Evolutionary conservation across 2,888 invertebrate genomes (phyloP).

Genomic region (Mimas tiliae): DNA sequence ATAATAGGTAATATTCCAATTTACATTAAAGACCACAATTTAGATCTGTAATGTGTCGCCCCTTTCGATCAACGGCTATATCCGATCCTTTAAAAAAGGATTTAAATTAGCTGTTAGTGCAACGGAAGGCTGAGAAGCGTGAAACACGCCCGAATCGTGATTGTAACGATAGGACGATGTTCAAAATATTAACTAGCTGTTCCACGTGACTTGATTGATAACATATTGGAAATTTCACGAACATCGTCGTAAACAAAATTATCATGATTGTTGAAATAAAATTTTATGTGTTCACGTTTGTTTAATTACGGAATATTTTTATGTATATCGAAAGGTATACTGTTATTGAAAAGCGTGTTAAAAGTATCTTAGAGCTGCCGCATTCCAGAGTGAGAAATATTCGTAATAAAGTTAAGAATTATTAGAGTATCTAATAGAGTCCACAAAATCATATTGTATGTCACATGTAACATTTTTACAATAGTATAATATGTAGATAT

Average conservation of each 20-base stretch:
- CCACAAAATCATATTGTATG: too few relatives aligned
- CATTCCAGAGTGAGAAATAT: background rate
- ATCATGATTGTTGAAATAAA: conserved; percentile 8
- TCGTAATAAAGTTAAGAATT: background rate
- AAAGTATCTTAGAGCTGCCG: background rate
- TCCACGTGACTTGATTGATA: background rate
- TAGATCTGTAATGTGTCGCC: background rate
- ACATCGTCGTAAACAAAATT: background rate
- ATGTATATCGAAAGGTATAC: conserved; percentile 25
- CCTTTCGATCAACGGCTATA: conserved; percentile 9
- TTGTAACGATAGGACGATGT: background rate
- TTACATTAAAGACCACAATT: background rate
- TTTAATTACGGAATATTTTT: conserved; percentile 2
- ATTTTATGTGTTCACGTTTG: conserved; percentile 8
- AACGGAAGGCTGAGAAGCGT: conserved; percentile 49
- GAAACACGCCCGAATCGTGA: conserved; percentile 11
- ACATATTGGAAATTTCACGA: background rate
- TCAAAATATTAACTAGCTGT: conserved; percentile 1
- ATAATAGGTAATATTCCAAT: background rate
- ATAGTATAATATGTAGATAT: too few relatives aligned
- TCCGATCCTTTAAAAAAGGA: conserved; percentile 19
- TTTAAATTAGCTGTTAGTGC: conserved; percentile 53
- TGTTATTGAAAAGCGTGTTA: conserved; percentile 12
- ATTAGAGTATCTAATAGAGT: background rate
- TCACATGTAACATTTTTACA: too few relatives aligned